Conservation (phyloP, 1,140 invertebrate genomes). For the Drosophila ogumai region DNA sequence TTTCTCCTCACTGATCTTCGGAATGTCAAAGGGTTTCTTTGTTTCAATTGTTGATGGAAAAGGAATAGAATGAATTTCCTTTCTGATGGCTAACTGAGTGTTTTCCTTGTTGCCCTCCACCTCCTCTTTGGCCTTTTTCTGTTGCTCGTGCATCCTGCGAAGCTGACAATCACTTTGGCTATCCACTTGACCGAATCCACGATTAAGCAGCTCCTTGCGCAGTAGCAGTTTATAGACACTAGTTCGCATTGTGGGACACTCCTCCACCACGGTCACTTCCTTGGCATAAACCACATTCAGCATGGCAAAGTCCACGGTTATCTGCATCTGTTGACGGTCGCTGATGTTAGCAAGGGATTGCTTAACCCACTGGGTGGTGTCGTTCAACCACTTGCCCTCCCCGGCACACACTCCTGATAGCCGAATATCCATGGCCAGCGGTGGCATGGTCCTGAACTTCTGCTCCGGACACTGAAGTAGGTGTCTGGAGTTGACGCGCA, state of each 20-base stretch:
- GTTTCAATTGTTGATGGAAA: not conserved
- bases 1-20: not conserved
- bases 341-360: constrained; percentile 5
- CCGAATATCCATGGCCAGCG: constrained; percentile 50
- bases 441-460: constrained; percentile 7
- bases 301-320: constrained; percentile 43
- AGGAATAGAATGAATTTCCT: too few species aligned
- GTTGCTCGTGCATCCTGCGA: not conserved
- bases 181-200: constrained; percentile 8
- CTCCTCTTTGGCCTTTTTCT: not conserved
- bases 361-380: constrained; percentile 26
- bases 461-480: constrained; percentile 37
- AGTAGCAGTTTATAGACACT: constrained; percentile 25
- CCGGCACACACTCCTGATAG: constrained; percentile 16
- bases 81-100: not conserved
- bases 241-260: constrained; percentile 45
- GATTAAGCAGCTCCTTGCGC: constrained; percentile 26
- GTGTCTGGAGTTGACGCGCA: constrained; percentile 19
- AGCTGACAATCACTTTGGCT: not conserved
- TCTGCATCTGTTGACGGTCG: constrained; percentile 27
- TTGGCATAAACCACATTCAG: constrained; percentile 31
- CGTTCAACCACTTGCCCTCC: constrained; percentile 1
- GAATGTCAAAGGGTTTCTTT: too few species aligned
- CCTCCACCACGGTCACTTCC: constrained; percentile 44
- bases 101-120: not conserved